Conservation (phyloP, 2,888 invertebrate species). For the Thera obeliscata region DNA sequence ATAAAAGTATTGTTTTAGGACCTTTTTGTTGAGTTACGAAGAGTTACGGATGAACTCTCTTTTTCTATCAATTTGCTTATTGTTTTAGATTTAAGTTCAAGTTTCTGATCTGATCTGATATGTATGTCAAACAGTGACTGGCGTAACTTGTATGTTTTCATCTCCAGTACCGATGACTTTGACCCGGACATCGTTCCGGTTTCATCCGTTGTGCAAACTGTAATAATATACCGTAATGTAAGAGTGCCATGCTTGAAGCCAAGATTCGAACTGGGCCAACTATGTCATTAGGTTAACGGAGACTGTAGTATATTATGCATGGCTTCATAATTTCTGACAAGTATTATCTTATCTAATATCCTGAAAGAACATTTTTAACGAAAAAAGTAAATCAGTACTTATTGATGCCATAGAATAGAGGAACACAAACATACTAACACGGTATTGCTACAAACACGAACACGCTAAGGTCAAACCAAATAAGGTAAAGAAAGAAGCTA, state of each 20-base stretch:
- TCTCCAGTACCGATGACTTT: slow-evolving; percentile 57
- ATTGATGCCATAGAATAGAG: neutral
- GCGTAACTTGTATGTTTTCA: slow-evolving; percentile 12
- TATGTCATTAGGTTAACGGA: slow-evolving; percentile 79
- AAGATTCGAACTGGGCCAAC: slow-evolving; percentile 71
- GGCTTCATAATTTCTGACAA: slow-evolving; percentile 48
- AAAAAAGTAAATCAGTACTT: neutral
- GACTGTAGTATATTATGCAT: slow-evolving; percentile 62
- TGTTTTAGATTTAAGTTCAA: neutral
- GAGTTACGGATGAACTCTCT: too few species aligned
- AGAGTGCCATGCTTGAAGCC: slow-evolving; percentile 61
- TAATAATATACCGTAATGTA: slow-evolving; percentile 76
- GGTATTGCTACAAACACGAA: neutral
- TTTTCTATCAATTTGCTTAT: too few species aligned
- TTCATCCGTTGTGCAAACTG: slow-evolving; percentile 65
- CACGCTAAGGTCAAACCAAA: neutral
- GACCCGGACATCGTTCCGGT: slow-evolving; percentile 72
- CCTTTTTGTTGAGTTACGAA: too few species aligned
- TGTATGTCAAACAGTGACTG: neutral
- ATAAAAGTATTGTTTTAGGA: too few species aligned
- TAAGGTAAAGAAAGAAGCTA: neutral
- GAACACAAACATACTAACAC: neutral
- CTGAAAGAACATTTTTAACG: slow-evolving; percentile 5
- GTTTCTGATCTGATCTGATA: neutral
- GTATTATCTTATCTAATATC: neutral